phyloP scores from a whole-genome alignment of 2,888 invertebrate genomes.

The Pterobdella sp. region DNA sequence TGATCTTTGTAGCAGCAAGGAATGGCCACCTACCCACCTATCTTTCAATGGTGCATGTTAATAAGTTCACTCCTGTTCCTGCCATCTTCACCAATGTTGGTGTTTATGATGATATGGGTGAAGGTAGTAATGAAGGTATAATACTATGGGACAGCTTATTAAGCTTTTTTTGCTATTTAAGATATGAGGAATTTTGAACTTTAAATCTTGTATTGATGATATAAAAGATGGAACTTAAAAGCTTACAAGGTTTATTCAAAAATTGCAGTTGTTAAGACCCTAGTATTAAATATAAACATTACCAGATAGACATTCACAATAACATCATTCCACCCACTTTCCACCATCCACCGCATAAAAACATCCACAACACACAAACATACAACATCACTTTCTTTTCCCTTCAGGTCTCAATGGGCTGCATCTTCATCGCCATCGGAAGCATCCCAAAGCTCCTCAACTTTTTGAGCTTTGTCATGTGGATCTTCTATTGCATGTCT shows the following conservation, averaged over 20 bases:
- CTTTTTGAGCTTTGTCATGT: constrained; percentile 94
- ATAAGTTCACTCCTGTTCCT: constrained; percentile 83
- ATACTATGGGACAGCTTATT: too few species aligned
- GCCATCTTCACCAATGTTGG: constrained; percentile 84
- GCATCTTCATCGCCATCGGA: constrained; percentile 81
- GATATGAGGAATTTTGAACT: neutral
- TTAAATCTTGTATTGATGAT: neutral
- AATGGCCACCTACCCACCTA: constrained; percentile 85
- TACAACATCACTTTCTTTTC: too few species aligned
- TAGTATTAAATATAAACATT: neutral
- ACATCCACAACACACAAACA: neutral
- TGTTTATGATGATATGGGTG: constrained; percentile 20
- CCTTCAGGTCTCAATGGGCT: neutral
- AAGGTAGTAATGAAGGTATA: neutral
- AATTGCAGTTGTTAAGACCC: too few species aligned
- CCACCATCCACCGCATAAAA: neutral
- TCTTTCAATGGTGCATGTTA: constrained; percentile 80
- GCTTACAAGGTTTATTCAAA: too few species aligned
- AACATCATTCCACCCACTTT: neutral
- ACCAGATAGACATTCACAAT: neutral
- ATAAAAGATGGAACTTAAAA: too few species aligned
- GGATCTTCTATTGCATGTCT: constrained; percentile 92
- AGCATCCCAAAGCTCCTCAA: constrained; percentile 89
- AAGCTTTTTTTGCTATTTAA: neutral
- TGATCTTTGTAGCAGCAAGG: constrained; percentile 73